These are phyloP conservation scores for Rhagonycha lutea DNA, from an alignment of 2,888 invertebrate genomes.

Conservation along the genomic window DNA sequence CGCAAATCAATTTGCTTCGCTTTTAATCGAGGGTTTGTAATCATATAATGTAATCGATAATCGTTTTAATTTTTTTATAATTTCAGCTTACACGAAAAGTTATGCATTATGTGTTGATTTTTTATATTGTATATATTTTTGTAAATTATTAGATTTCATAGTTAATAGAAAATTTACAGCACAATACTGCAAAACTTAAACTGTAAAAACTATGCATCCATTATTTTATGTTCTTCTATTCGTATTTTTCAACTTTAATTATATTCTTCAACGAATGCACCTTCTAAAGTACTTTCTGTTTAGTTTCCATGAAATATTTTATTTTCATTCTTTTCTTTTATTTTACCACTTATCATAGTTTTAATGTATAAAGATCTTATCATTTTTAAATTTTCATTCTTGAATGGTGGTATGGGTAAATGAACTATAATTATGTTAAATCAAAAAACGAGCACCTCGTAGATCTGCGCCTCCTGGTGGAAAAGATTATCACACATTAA, in stretches of 20 bases:
- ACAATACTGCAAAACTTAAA: constrained; percentile 3
- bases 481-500: no score
- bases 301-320: background rate
- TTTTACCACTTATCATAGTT: no score
- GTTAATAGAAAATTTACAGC: background rate
- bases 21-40: constrained; percentile 6
- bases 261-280: background rate
- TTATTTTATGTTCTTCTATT: background rate
- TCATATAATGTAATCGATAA: constrained; percentile 7
- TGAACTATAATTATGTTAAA: background rate
- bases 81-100: constrained; percentile 21
- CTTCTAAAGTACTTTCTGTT: background rate
- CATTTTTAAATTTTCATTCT: background rate
- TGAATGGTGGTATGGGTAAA: background rate
- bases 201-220: background rate
- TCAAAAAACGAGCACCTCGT: no score
- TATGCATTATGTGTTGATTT: background rate
- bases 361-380: background rate
- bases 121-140: constrained; percentile 1
- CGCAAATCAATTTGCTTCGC: constrained; percentile 25
- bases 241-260: background rate
- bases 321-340: background rate
- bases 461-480: no score
- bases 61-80: constrained; percentile 11
- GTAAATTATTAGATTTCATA: background rate